Base-by-base conservation (phyloP, 30 jellyfish, hydroid and myxozoan genomes). In the Aurelia sp. region DNA sequence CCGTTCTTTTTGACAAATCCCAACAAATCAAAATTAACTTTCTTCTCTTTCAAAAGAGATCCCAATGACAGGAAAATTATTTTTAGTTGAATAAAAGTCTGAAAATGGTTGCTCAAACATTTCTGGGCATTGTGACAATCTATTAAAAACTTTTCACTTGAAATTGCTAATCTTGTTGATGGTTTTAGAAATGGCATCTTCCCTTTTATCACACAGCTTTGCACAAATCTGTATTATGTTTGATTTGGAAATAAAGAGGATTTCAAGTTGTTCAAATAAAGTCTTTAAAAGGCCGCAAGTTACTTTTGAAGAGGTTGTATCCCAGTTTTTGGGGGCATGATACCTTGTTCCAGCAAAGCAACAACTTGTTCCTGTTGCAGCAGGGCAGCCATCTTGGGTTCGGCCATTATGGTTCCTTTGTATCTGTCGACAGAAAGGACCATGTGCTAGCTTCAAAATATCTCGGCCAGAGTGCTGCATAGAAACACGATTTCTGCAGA, bases 321-420 rank as follows among this genome's bases (percentile, higher is more conserved):
- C 68, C 68, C 68, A 59, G 31, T 59, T 59, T 59, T n/a, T n/a
- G 22, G 30, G 13, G 68, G 68, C 22, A 59, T 18, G 68, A 59
- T 59, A 59, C 31, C 68, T 59, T 59, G 30, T 18, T 59, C 31
- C 31, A 59, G 31, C 8, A 59, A 9, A 21, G 27, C 68, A 59
- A 59, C 30, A 18, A 59, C 30, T 0, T 10, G 30, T 59, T 59
- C 68, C 31, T 59, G 7, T 59, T 59, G 68, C 22, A 59, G 68
- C 68, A 30, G 22, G 68, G 68, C 68, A 18, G 68, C 22, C 68
- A 59, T 59, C 68, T 59, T 59, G 22, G 22, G 30, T 3, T 59
- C 68, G 1, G 68, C 68, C 68, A 59, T 59, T 59, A 59, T 59
- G 68, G 22, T 59, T 59, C 13, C 68, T 59, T 59, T 59, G 68